Conservation (phyloP, 1,140 invertebrate species). For the Aphaenogaster floridana region DNA sequence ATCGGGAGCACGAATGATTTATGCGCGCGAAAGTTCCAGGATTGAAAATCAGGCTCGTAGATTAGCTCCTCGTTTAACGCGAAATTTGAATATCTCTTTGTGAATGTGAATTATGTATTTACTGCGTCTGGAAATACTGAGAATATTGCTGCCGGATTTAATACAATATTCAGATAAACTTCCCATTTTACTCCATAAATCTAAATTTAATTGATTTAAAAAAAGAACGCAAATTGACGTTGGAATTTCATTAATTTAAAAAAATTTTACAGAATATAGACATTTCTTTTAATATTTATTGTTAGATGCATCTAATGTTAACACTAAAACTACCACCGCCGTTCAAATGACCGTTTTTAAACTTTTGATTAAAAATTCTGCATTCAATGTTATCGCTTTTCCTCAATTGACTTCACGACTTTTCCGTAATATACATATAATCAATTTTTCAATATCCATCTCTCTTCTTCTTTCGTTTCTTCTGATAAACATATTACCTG, state of each 20-base stretch:
- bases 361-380: too few relatives aligned
- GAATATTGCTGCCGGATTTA: neutral
- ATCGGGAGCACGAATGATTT: conserved; percentile 50
- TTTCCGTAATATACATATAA: too few relatives aligned
- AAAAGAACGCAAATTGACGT: neutral
- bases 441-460: too few relatives aligned
- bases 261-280: neutral
- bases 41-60: conserved; percentile 40
- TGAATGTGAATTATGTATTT: conserved; percentile 35
- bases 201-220: neutral
- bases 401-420: too few relatives aligned
- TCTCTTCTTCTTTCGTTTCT: too few relatives aligned
- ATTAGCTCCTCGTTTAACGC: conserved; percentile 35
- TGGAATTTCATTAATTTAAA: neutral
- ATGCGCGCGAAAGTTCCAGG: conserved; percentile 5
- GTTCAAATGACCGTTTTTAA: too few relatives aligned
- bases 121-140: neutral
- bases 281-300: neutral
- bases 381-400: too few relatives aligned
- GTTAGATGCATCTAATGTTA: neutral
- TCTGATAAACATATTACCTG: too few relatives aligned
- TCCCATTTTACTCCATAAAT: neutral
- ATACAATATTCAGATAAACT: neutral
- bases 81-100: conserved; percentile 55
- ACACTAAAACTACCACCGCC: neutral